Conservation (phyloP, 2,888 invertebrate species). For the Chrysodeixis includens region DNA sequence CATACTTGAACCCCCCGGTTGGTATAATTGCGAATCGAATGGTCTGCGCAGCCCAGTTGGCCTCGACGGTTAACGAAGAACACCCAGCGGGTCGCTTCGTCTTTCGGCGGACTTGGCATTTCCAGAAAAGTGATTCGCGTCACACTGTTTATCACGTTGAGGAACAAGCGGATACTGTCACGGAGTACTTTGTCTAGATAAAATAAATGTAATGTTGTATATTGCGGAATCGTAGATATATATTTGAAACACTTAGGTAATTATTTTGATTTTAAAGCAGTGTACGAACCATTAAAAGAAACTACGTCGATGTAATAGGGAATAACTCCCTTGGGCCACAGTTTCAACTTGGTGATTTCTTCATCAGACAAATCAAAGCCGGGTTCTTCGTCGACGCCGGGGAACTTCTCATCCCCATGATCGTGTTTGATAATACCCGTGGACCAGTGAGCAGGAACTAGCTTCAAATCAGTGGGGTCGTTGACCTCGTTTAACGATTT, state of each 20-base stretch:
- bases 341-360: constrained; percentile 72
- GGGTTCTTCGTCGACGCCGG: constrained; percentile 37
- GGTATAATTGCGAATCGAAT: constrained; percentile 68
- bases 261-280: no score
- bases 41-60: constrained; percentile 70
- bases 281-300: constrained; percentile 76
- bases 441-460: not conserved
- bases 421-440: not conserved
- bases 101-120: constrained; percentile 67
- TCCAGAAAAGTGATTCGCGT: constrained; percentile 73
- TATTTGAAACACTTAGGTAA: no score
- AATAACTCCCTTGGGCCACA: constrained; percentile 77
- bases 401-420: not conserved
- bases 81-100: constrained; percentile 71
- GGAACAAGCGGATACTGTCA: constrained; percentile 71
- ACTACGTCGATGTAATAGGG: constrained; percentile 78
- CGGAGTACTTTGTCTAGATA: constrained; percentile 75
- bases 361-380: constrained; percentile 68
- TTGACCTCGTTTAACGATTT: constrained; percentile 6
- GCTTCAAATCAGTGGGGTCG: not conserved
- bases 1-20: constrained; percentile 76
- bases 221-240: no score
- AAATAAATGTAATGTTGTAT: constrained; percentile 9
- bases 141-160: constrained; percentile 63
- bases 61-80: constrained; percentile 77